These are phyloP conservation scores for Illadopsis cleaveri DNA, from an alignment of 2,113 vertebrate genomes.

Conservation along the genomic window DNA sequence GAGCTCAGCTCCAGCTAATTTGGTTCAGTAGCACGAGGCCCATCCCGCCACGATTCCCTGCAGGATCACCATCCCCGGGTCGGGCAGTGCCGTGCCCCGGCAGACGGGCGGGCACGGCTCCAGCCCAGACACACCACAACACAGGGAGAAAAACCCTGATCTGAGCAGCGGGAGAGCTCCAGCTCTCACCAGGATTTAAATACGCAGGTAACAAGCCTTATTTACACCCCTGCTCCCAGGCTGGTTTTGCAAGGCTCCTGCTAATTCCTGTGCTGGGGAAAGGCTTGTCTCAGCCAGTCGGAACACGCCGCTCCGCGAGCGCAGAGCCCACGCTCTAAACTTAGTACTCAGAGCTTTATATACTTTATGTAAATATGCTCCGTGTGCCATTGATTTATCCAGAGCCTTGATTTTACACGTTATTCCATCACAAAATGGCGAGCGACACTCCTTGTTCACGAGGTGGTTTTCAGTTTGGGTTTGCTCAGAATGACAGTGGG, in stretches of 20 bases:
- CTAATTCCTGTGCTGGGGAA: background rate
- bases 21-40: background rate
- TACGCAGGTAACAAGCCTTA: background rate
- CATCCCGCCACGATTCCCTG: accelerated
- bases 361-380: slow-evolving; percentile 38
- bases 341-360: slow-evolving; percentile 36
- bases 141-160: background rate
- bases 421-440: slow-evolving; percentile 14
- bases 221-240: background rate
- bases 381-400: slow-evolving; percentile 26
- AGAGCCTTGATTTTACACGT: background rate
- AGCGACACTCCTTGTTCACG: background rate
- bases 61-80: background rate
- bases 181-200: background rate
- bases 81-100: background rate
- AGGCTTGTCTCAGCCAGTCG: slow-evolving; percentile 17
- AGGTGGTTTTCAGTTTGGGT: background rate
- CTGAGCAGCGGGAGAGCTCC: background rate
- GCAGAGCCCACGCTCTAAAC: slow-evolving; percentile 21
- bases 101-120: background rate
- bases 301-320: background rate
- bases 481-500: background rate
- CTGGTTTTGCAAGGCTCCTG: background rate
- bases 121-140: background rate
- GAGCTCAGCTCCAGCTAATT: background rate